Conservation (phyloP, 2,797 vertebrate species). For the Rhinogobio ventralis region DNA sequence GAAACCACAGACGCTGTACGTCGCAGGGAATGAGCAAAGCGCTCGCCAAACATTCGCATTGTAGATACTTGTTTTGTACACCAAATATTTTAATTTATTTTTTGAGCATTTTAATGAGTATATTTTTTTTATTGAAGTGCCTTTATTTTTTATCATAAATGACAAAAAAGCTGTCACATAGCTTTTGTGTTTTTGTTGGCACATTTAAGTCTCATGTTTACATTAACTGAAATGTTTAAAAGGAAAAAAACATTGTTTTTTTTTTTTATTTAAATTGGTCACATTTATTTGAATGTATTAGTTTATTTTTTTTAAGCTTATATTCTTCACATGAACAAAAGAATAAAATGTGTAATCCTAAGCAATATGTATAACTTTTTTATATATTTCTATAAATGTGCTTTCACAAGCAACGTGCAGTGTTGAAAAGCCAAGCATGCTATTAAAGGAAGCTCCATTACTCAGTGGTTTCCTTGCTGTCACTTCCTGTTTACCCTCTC, state of each 20-base stretch:
- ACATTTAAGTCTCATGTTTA: constrained; percentile 18
- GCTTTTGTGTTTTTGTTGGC: background rate
- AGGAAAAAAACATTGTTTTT: background rate
- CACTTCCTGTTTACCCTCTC: constrained; percentile 57
- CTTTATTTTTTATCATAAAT: background rate
- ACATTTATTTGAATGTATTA: constrained; percentile 7
- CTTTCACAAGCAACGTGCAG: background rate
- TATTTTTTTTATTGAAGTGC: constrained; percentile 16
- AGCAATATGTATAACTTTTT: background rate
- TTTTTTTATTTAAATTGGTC: constrained; percentile 10
- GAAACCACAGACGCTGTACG: constrained; percentile 49
- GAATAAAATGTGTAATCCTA: background rate
- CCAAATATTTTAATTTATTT: background rate
- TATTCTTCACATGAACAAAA: background rate
- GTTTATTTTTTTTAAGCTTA: background rate
- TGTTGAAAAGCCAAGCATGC: constrained; percentile 20
- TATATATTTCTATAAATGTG: background rate
- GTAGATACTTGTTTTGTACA: background rate
- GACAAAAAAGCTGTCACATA: constrained; percentile 10
- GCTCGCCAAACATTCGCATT: background rate
- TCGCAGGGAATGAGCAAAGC: constrained; percentile 36
- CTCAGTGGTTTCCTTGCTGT: constrained; percentile 51
- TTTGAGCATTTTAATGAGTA: constrained; percentile 2
- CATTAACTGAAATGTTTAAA: background rate
- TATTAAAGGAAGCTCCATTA: constrained; percentile 37